Evolutionary conservation across 2,888 invertebrate genomes (phyloP), one percentile per base, ranked within the genome.

Genomic region (Polylopha cassiicola): DNA sequence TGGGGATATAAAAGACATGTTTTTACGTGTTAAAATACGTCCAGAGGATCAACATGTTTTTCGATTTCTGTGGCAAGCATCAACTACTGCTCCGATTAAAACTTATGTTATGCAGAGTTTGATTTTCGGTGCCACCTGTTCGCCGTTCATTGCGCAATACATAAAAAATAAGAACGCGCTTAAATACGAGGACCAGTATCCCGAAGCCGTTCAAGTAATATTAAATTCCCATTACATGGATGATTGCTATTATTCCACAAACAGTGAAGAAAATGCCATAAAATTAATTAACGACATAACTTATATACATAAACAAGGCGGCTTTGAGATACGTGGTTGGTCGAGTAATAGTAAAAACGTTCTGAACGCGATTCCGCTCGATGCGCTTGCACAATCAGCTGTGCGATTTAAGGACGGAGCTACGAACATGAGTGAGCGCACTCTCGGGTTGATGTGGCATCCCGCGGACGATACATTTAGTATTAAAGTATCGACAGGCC

Each of bases 1-100:
- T 3, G 43, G 37, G 3, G 43, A 43, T 17, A 43, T 39, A 2
- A 39, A 27, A 13, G 34, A 43, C 17, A 43, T 43, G 39, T 39
- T 39, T 29, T 24, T 39, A 3, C 13, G 32, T 7, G 15, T 44
- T 8, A 36, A 44, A 28, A 44, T 44, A 15, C 26, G 18, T 8
- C 10, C 27, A 0, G 23, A 39, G 5, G 44, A 28, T 28, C 37
- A 34, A 8, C 24, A 34, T 4, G 34, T 26, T 3, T 14, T 34
- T 4, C 18, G 34, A 10, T 34, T 27, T 20, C 11, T 34, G 4
- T 34, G 34, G 34, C 13, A 26, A 7, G 9, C 10, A 0, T 13
- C 13, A 7, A 6, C 34, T 4, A 5, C 15, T 1, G 34, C 13
- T 14, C 8, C 18, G 11, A 6, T 34, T 8, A 26, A 26, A 5